phyloP scores from a whole-genome alignment of 2,113 vertebrate species.

The Taurulus bubalis region DNA sequence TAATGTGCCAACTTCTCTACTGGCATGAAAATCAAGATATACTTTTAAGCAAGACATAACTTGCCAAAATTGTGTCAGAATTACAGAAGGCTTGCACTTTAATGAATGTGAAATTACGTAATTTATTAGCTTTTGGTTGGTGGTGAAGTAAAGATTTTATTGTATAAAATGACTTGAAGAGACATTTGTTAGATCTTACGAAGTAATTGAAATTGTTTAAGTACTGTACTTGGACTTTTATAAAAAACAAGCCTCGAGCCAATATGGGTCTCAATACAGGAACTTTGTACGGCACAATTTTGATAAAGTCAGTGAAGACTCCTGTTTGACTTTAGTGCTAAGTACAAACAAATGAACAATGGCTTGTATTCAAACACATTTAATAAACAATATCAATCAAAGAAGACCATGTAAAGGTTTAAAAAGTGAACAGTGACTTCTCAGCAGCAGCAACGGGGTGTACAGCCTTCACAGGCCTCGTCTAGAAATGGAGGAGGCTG shows the following conservation, averaged over 20 bases:
- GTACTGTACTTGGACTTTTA: background rate
- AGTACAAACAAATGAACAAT: slow-evolving; percentile 11
- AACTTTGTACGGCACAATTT: background rate
- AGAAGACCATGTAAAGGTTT: background rate
- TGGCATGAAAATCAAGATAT: slow-evolving; percentile 48
- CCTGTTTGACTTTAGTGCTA: background rate
- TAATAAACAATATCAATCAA: slow-evolving; percentile 57
- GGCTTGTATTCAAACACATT: slow-evolving; percentile 36
- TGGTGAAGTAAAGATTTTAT: slow-evolving; percentile 83
- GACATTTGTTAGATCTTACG: background rate
- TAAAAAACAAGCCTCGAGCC: background rate
- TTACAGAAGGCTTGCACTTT: slow-evolving; percentile 71
- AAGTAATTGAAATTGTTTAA: background rate
- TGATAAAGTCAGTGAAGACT: background rate
- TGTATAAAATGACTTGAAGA: slow-evolving; percentile 28
- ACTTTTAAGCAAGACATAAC: slow-evolving; percentile 23
- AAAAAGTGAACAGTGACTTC: slow-evolving; percentile 25
- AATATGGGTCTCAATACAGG: background rate
- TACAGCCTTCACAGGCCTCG: background rate
- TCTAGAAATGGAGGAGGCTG: background rate
- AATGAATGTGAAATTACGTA: slow-evolving; percentile 73
- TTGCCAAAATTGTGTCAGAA: slow-evolving; percentile 38
- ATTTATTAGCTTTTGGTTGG: slow-evolving; percentile 83
- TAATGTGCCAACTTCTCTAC: slow-evolving; percentile 57
- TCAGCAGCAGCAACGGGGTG: slow-evolving; percentile 10